Conservation (phyloP, 1,140 invertebrate genomes). For the Nebria ingens region DNA sequence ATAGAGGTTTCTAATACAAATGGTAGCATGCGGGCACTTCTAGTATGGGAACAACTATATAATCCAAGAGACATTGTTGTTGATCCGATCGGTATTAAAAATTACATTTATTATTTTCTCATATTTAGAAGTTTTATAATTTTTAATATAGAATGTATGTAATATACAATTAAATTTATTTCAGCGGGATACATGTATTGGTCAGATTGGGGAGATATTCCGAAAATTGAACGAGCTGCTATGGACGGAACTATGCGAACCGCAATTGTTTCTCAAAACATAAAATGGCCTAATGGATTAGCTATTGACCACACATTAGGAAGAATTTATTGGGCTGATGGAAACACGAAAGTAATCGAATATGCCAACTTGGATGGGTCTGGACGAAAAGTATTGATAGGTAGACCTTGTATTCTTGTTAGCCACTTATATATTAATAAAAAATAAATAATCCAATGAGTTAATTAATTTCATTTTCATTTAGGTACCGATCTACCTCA, state of each 20-base stretch:
- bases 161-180: slow-evolving; percentile 19
- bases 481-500: slow-evolving; percentile 53
- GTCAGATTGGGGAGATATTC: slow-evolving; percentile 76
- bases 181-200: slow-evolving; percentile 71
- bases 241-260: slow-evolving; percentile 75
- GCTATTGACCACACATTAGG: slow-evolving; percentile 62
- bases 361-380: slow-evolving; percentile 71
- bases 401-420: slow-evolving; percentile 32
- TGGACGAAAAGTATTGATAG: slow-evolving; percentile 53
- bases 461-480: slow-evolving; percentile 17
- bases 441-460: not conserved
- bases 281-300: slow-evolving; percentile 72
- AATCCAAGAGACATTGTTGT: slow-evolving; percentile 77
- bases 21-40: slow-evolving; percentile 60
- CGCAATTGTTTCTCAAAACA: slow-evolving; percentile 54
- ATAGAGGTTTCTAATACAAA: slow-evolving; percentile 75
- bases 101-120: not conserved
- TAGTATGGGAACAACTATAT: slow-evolving; percentile 71
- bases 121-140: not conserved
- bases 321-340: slow-evolving; percentile 75
- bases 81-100: slow-evolving; percentile 53
- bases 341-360: slow-evolving; percentile 67
- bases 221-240: slow-evolving; percentile 73
- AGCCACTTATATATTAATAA: slow-evolving; percentile 5
- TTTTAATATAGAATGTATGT: not conserved